phyloP scores from a whole-genome alignment of 2,888 invertebrate species.

The Pseudococcus viburni region DNA sequence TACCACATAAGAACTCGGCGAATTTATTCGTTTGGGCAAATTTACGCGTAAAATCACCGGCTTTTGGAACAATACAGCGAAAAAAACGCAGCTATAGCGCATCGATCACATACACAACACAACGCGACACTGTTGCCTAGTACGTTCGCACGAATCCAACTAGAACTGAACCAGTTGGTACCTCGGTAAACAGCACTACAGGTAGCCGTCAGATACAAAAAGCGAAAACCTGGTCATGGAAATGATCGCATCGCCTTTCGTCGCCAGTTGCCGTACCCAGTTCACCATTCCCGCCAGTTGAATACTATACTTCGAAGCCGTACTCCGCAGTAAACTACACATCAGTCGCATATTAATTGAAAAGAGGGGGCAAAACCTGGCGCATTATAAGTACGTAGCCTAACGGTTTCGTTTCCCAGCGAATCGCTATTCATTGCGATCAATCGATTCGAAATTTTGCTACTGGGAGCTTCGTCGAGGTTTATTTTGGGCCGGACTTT shows the following conservation, averaged over 20 bases:
- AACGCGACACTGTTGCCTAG: not conserved
- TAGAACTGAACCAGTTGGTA: constrained; percentile 28
- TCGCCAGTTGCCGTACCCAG: constrained; percentile 25
- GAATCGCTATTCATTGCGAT: not conserved
- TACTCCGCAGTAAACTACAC: not conserved
- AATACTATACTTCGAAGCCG: constrained; percentile 17
- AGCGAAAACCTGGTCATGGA: constrained; percentile 61
- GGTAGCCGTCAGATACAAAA: constrained; percentile 56
- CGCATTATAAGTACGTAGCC: not conserved
- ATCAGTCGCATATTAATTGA: constrained; percentile 33
- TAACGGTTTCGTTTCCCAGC: not conserved
- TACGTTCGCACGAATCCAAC: not conserved
- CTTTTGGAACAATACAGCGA: not conserved
- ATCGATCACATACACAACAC: not conserved
- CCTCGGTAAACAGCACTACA: constrained; percentile 34
- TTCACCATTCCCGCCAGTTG: constrained; percentile 32
- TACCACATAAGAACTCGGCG: not conserved
- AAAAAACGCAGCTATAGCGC: not conserved
- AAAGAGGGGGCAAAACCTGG: constrained; percentile 27
- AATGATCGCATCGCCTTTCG: constrained; percentile 56
- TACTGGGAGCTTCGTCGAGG: not conserved
- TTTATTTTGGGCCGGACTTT: not conserved
- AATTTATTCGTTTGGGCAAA: not conserved
- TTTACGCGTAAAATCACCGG: not conserved
- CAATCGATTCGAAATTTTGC: not conserved